Percentiles rank a stretch among this genome's conserved stretches.
Conservation (phyloP, 2,113 vertebrate species). For the Oncorhynchus masou region DNA sequence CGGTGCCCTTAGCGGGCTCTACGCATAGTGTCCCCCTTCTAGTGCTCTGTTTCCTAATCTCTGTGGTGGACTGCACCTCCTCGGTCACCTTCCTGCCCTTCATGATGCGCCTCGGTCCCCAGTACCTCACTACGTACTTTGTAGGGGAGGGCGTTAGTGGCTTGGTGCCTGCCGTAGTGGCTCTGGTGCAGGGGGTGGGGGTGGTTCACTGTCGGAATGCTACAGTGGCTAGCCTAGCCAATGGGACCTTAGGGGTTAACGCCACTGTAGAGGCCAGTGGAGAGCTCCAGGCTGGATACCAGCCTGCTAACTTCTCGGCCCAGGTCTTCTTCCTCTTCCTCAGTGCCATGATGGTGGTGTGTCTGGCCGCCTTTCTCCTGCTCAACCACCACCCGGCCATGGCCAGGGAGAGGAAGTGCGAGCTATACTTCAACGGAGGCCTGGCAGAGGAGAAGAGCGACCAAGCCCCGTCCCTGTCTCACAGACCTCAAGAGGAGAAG, state of each 20-base stretch:
- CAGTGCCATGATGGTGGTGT: conserved; percentile 75
- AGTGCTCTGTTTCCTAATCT: conserved; percentile 76
- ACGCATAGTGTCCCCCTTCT: conserved; percentile 74
- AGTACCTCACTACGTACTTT: conserved; percentile 80
- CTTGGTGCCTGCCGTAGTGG: conserved; percentile 76
- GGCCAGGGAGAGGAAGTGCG: conserved; percentile 54
- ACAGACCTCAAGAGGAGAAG: conserved; percentile 65
- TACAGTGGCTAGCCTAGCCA: conserved; percentile 30
- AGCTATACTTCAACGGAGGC: conserved; percentile 53
- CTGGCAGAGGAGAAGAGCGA: conserved; percentile 51
- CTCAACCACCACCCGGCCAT: conserved; percentile 76
- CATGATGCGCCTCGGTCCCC: conserved; percentile 77
- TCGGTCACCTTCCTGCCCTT: conserved; percentile 86
- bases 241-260: conserved; percentile 38
- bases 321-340: conserved; percentile 80
- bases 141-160: conserved; percentile 82
- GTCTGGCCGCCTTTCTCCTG: conserved; percentile 72
- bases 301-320: conserved; percentile 75
- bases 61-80: conserved; percentile 84
- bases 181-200: conserved; percentile 78
- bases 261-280: conserved; percentile 9
- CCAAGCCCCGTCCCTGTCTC: conserved; percentile 51
- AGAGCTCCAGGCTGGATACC: conserved; percentile 62
- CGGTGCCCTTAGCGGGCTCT: conserved; percentile 41
- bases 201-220: conserved; percentile 70